Conservation (phyloP, 1,140 invertebrate genomes). For the Batillaria attramentaria region DNA sequence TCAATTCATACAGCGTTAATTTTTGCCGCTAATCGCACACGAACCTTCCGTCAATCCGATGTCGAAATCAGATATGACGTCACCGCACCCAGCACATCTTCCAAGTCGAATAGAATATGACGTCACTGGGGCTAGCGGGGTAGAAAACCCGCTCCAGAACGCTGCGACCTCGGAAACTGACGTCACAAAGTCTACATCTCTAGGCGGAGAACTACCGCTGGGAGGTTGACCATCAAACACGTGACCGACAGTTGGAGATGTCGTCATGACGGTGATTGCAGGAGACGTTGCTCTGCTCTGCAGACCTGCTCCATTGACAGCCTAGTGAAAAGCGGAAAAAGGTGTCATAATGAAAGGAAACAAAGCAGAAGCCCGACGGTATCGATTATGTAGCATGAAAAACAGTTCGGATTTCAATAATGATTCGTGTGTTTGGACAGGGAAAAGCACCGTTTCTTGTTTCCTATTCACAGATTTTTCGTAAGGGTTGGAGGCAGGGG, state of each 20-base stretch:
- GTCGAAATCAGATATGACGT: slow-evolving; percentile 38
- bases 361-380: no score
- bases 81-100: slow-evolving; percentile 46
- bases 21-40: no score
- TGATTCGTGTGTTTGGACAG: no score
- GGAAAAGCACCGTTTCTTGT: no score
- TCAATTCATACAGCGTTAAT: no score
- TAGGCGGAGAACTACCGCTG: background rate
- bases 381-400: no score
- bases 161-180: slow-evolving; percentile 22
- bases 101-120: slow-evolving; percentile 44
- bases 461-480: no score
- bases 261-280: slow-evolving; percentile 37
- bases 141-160: slow-evolving; percentile 43
- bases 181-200: slow-evolving; percentile 36
- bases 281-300: slow-evolving; percentile 38
- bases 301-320: slow-evolving; percentile 51
- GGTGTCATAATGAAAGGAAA: no score
- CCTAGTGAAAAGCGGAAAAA: slow-evolving; percentile 36
- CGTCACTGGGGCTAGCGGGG: slow-evolving; percentile 38
- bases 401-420: no score
- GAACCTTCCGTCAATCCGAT: background rate
- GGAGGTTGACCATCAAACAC: slow-evolving; percentile 41
- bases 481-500: no score
- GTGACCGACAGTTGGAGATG: slow-evolving; percentile 40